A percentile compares a stretch with the other conserved stretches of the same genome.
Evolutionary conservation across 2,888 invertebrate species (phyloP).

Genomic region (Mycalesis mineus): DNA sequence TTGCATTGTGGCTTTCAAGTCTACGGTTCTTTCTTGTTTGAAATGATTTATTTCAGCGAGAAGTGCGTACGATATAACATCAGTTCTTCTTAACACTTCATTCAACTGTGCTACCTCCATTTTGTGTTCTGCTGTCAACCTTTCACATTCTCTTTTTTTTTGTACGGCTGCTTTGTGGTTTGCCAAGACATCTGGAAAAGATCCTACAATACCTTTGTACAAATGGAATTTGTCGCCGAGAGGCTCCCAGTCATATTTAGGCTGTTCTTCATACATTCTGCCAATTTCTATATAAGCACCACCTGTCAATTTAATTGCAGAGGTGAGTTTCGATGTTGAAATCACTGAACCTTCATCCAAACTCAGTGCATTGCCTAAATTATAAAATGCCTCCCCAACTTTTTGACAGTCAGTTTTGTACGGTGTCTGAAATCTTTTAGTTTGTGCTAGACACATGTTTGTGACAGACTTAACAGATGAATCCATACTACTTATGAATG

Average conservation of each 20-base stretch:
- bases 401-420: slow-evolving; percentile 95
- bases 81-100: slow-evolving; percentile 89
- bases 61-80: slow-evolving; percentile 94
- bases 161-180: slow-evolving; percentile 94
- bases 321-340: slow-evolving; percentile 83
- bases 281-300: slow-evolving; percentile 94
- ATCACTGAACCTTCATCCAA: slow-evolving; percentile 84
- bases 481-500: slow-evolving; percentile 91
- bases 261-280: slow-evolving; percentile 92
- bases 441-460: slow-evolving; percentile 88
- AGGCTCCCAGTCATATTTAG: slow-evolving; percentile 93
- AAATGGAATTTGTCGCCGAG: slow-evolving; percentile 94
- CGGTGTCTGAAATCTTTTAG: slow-evolving; percentile 89
- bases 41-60: slow-evolving; percentile 97
- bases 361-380: slow-evolving; percentile 89
- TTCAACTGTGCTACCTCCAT: slow-evolving; percentile 88
- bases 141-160: slow-evolving; percentile 93
- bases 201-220: slow-evolving; percentile 94
- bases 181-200: slow-evolving; percentile 92
- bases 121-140: slow-evolving; percentile 87
- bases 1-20: slow-evolving; percentile 91
- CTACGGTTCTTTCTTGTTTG: slow-evolving; percentile 89
- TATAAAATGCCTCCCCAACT: slow-evolving; percentile 91
- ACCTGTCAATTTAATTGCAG: slow-evolving; percentile 90
- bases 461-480: slow-evolving; percentile 90